Evolutionary conservation across 2,888 invertebrate species (phyloP), one percentile per base, ranked within the genome.

Genomic region (Ecliptopera silaceata): DNA sequence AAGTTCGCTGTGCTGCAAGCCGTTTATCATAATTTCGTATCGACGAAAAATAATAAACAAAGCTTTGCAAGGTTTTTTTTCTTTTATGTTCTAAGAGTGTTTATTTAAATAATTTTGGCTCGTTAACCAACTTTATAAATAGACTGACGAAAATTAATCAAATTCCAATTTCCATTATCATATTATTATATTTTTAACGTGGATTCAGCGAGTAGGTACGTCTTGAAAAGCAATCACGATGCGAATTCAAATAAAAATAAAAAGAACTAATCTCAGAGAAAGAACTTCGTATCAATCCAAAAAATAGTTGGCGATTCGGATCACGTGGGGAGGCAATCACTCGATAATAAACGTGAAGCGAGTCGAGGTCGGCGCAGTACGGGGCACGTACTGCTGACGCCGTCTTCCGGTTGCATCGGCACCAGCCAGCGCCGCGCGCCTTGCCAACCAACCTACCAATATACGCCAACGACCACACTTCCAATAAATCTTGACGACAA

Each of bases 301-400:
- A 78, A 79, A 77, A 77, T 79, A 77, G 82, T 88, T 88, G 79
- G 82, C 68, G 69, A 90, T 83, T 88, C 89, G 70, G 81, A 84
- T 88, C 90, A 90, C 89, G 89, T 82, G 83, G 84, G 72, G 74
- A 77, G 81, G 86, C 88, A 89, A 90, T 89, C 88, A 88, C 85
- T 88, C 81, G 84, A 89, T 86, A 87, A 81, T 88, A 88, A 87
- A 88, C 83, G 88, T 83, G 78, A 76, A 84, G 80, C 80, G 81
- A 80, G 81, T 76, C 72, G 79, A 80, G 81, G 75, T 74, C 75
- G 79, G 71, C 74, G 75, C 77, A 72, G 77, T 72, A 74, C 75
- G 75, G 77, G 64, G 72, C 84, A 85, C 84, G 84, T 85, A 84
- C 71, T 80, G 85, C 85, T 84, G 84, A 84, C 81, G 74, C 72